Base-by-base conservation (phyloP, 2,888 invertebrate species). In the Ectobius pallidus region DNA sequence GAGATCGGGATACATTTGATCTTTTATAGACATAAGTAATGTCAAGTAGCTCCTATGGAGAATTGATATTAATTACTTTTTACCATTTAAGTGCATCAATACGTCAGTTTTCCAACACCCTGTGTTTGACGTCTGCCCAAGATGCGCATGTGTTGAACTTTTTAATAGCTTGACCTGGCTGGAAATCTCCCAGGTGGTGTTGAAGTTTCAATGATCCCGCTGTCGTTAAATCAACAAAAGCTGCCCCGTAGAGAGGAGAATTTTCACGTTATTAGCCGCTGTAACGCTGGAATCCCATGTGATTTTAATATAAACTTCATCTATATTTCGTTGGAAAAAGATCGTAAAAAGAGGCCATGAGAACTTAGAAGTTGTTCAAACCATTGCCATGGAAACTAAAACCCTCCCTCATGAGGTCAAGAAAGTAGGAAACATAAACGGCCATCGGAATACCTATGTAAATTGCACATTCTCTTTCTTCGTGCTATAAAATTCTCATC, bases 161-260 rank as follows among this genome's bases (percentile, higher is more conserved):
- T 46, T 46, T 46, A 46, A 46, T 46, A 46, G 46, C n/a, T 7
- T 46, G n/a, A 46, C 9, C 9, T 46, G n/a, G 18, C 46, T 14
- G 9, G 18, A 46, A 11, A 3, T 46, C 18, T 46, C 46, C 46
- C 46, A 46, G 46, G 46, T 46, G 46, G 46, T n/a, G 46, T 46
- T 46, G 46, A 46, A 46, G 46, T 46, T 46, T 46, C 46, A 46
- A n/a, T n/a, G 18, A 46, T 46, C 46, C 18, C n/a, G 3, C 3
- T n/a, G 46, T 46, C 46, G 46, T 46, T 46, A 46, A 46, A n/a
- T n/a, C 46, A 46, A 46, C 46, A 46, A 46, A 14, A 46, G 34
- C 34, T 7, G 6, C 34, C 7, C 34, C 34, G 6, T 34, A 11
- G 34, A 7, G 16, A 46, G 3, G 3, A 46, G 46, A 46, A n/a